Percentiles rank a stretch among this genome's conserved stretches.
These are phyloP conservation scores for Microtus pennsylvanicus DNA, from an alignment of 2,113 vertebrate genomes.

Conservation along the genomic window DNA sequence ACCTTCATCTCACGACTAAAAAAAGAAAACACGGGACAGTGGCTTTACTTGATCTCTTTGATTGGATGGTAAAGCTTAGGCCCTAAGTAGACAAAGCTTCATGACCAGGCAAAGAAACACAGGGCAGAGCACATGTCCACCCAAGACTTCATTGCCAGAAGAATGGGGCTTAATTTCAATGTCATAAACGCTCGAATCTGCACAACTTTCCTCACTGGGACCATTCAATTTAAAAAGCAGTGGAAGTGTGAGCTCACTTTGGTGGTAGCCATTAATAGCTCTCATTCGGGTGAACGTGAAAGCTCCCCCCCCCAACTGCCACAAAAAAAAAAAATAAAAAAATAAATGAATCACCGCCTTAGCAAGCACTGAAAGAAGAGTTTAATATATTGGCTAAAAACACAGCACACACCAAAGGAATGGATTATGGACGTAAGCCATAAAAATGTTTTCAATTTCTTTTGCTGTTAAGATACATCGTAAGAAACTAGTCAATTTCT, in stretches of 20 bases:
- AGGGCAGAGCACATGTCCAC: conserved; percentile 10
- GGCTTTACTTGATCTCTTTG: conserved; percentile 72
- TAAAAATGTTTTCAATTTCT: conserved; percentile 77
- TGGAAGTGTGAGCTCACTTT: conserved; percentile 67
- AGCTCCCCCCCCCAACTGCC: not conserved
- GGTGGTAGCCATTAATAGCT: conserved; percentile 70
- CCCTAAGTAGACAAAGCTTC: conserved; percentile 57
- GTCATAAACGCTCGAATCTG: conserved; percentile 71
- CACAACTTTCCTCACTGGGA: conserved; percentile 56
- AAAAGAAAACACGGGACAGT: conserved; percentile 42
- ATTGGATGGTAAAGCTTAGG: conserved; percentile 69
- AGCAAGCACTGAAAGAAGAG: conserved; percentile 58
- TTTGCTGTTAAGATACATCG: conserved; percentile 65
- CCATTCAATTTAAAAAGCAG: conserved; percentile 76
- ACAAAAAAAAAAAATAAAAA: not conserved
- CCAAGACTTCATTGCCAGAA: conserved; percentile 43
- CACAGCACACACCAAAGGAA: conserved; percentile 42
- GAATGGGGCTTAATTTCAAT: conserved; percentile 75
- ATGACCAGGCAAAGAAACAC: conserved; percentile 41
- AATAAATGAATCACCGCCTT: conserved; percentile 66
- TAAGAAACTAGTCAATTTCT: conserved; percentile 69
- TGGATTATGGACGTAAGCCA: conserved; percentile 61
- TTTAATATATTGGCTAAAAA: conserved; percentile 68
- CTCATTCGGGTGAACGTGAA: conserved; percentile 77
- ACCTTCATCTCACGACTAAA: conserved; percentile 44